These are phyloP conservation scores for Oryzias curvinotus DNA, from an alignment of 2,113 vertebrate species.

Conservation along the genomic window DNA sequence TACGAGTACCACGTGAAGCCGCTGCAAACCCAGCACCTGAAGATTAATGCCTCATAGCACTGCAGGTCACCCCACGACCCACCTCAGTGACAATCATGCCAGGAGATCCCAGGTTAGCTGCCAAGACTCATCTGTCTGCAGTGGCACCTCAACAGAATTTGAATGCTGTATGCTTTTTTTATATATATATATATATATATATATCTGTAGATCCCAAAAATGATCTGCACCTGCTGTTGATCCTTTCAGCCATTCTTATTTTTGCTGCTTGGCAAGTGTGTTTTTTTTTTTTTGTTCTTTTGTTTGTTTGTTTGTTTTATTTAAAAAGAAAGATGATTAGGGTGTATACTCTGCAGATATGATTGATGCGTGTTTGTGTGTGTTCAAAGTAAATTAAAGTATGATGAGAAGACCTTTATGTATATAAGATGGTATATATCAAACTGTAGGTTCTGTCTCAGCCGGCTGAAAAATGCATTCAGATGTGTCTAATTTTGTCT, in stretches of 20 bases:
- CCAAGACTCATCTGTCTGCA: conserved; percentile 49
- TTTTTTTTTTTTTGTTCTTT: conserved; percentile 7
- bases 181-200: conserved; percentile 1
- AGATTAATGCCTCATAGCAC: conserved; percentile 87
- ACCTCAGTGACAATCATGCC: conserved; percentile 74
- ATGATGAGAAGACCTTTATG: conserved; percentile 49
- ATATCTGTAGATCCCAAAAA: conserved; percentile 35
- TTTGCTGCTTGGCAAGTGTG: conserved; percentile 59
- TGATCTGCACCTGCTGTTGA: conserved; percentile 56
- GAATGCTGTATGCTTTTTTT: conserved; percentile 61
- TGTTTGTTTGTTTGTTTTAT: conserved; percentile 55
- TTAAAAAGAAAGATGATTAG: conserved; percentile 39
- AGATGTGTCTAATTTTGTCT: conserved; percentile 23
- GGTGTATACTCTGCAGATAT: conserved; percentile 21
- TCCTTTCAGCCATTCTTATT: conserved; percentile 59
- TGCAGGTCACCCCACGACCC: conserved; percentile 1
- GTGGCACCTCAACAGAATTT: conserved; percentile 62
- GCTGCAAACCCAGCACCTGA: conserved; percentile 95
- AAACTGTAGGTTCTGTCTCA: conserved; percentile 43
- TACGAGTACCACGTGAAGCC: conserved; percentile 98
- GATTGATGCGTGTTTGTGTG: conserved; percentile 15
- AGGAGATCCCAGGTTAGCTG: conserved; percentile 64
- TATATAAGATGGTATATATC: conserved; percentile 67
- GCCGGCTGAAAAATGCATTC: conserved; percentile 24
- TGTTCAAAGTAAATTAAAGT: conserved; percentile 46